Conservation (phyloP, 2,113 vertebrate species). For the Urocolius indicus region DNA sequence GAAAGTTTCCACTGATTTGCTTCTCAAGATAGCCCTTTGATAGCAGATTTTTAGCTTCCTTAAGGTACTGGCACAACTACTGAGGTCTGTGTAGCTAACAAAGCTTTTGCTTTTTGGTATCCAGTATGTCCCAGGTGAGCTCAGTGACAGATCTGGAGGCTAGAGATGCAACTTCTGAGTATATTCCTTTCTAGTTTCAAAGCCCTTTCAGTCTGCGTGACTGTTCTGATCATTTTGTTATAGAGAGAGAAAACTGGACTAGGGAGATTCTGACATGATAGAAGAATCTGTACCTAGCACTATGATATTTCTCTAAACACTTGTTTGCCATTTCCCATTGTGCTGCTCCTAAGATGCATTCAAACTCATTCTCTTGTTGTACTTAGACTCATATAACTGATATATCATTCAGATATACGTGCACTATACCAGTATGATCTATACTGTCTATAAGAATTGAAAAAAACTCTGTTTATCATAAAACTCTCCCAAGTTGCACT, state of each 20-base stretch:
- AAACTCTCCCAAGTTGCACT: not conserved
- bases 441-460: not conserved
- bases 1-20: not conserved
- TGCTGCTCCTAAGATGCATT: constrained; percentile 1
- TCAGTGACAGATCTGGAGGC: constrained; percentile 20
- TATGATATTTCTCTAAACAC: constrained; percentile 27
- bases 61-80: not conserved
- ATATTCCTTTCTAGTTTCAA: constrained; percentile 49
- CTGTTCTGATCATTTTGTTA: constrained; percentile 39
- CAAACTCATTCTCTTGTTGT: not conserved
- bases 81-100: constrained; percentile 1
- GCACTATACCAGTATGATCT: not conserved
- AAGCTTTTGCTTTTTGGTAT: not conserved
- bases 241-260: not conserved
- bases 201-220: not conserved
- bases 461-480: not conserved
- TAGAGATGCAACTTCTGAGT: constrained; percentile 14
- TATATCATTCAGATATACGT: not conserved
- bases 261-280: constrained; percentile 3
- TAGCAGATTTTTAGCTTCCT: not conserved
- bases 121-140: constrained; percentile 11
- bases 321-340: constrained; percentile 39
- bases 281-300: constrained; percentile 4
- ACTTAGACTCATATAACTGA: constrained; percentile 31
- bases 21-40: not conserved